A percentile compares a stretch with the other conserved stretches of the same genome.
Conservation (phyloP, 2,797 vertebrate genomes). For the Syngnathus rostellatus region DNA sequence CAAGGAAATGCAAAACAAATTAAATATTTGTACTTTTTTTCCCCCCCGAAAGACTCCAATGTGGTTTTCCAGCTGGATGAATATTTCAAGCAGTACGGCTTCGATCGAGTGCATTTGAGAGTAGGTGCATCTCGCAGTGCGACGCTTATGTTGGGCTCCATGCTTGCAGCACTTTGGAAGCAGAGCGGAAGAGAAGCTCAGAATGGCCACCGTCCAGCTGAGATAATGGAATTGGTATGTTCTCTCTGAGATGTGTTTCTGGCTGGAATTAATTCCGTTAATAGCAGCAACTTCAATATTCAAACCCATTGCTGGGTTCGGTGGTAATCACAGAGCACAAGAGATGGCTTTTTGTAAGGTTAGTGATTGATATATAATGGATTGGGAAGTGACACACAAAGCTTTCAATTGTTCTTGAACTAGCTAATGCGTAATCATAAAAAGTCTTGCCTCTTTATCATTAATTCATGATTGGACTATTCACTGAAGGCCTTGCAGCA, state of each 20-base stretch:
- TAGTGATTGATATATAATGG: constrained; percentile 69
- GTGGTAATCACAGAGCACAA: constrained; percentile 40
- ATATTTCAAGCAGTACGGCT: constrained; percentile 69
- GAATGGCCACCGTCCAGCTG: constrained; percentile 70
- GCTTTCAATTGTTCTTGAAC: constrained; percentile 65
- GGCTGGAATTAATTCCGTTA: constrained; percentile 77
- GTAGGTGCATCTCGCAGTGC: constrained; percentile 56
- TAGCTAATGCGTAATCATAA: constrained; percentile 66
- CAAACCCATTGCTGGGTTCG: constrained; percentile 43
- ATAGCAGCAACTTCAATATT: constrained; percentile 65
- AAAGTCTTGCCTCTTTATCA: constrained; percentile 39
- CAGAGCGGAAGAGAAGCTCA: constrained; percentile 42
- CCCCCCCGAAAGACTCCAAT: constrained; percentile 55
- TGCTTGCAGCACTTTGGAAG: constrained; percentile 63
- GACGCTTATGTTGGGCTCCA: constrained; percentile 45
- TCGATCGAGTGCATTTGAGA: constrained; percentile 63
- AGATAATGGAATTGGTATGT: constrained; percentile 81
- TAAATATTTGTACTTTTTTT: constrained; percentile 53
- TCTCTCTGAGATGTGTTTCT: constrained; percentile 68
- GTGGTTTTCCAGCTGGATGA: constrained; percentile 57
- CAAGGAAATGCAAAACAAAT: constrained; percentile 38
- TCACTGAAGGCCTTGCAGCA: constrained; percentile 21
- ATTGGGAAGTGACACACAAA: constrained; percentile 57
- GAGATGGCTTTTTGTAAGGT: constrained; percentile 47
- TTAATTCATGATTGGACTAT: constrained; percentile 37